phyloP scores from a whole-genome alignment of 2,113 vertebrate genomes.

The Lethenteron reissneri region DNA sequence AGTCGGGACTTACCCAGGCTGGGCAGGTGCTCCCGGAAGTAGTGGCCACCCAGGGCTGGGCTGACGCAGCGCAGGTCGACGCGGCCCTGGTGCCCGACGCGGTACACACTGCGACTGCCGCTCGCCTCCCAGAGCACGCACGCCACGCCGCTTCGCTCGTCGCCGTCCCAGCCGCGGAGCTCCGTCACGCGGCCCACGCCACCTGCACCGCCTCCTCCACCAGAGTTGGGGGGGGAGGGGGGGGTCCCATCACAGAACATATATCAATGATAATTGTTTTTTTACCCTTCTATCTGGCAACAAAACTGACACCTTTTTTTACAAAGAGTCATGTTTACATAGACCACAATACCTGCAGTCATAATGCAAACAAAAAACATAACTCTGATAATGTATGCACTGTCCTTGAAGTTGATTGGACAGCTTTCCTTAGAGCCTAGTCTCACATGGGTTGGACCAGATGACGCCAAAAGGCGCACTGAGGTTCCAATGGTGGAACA shows the following conservation, averaged over 20 bases:
- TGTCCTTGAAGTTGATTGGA: too few species aligned
- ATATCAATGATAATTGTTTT: background rate
- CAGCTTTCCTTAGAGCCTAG: too few species aligned
- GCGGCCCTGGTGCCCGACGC: slow-evolving; percentile 90
- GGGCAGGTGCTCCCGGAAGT: slow-evolving; percentile 89
- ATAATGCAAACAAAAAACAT: too few species aligned
- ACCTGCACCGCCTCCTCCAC: slow-evolving; percentile 57
- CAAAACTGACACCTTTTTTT: too few species aligned
- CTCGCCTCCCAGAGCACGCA: slow-evolving; percentile 69
- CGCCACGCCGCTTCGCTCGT: slow-evolving; percentile 77
- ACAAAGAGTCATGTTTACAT: too few species aligned
- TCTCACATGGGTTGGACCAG: too few species aligned
- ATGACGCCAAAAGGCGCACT: too few species aligned
- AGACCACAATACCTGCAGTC: too few species aligned
- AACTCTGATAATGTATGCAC: too few species aligned
- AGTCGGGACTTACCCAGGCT: slow-evolving; percentile 38
- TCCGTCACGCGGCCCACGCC: slow-evolving; percentile 75
- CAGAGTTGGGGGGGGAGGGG: background rate
- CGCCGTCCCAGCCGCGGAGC: slow-evolving; percentile 92
- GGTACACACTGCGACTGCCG: slow-evolving; percentile 82
- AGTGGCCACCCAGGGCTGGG: slow-evolving; percentile 67
- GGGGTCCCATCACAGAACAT: slow-evolving; percentile 18
- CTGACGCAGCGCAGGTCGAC: slow-evolving; percentile 79
- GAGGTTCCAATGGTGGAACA: slow-evolving; percentile 8
- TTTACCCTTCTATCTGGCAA: background rate